phyloP scores from a whole-genome alignment of 2,888 invertebrate species.

The Hirtodrosophila trivittata region DNA sequence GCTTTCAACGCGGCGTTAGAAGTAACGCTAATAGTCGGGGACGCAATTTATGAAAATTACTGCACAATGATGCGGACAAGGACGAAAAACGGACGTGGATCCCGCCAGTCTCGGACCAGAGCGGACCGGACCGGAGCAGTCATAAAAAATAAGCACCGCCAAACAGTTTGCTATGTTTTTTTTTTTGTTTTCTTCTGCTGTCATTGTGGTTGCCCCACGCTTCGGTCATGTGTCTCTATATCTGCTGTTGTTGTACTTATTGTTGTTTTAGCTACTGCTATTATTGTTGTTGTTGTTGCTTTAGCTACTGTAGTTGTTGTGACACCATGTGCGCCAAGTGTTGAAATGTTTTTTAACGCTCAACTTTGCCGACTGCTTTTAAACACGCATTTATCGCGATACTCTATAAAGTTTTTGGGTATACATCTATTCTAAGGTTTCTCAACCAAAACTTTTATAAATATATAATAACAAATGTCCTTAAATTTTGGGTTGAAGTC shows the following conservation, averaged over 20 bases:
- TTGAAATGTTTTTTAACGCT: slow-evolving; percentile 76
- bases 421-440: not conserved
- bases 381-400: slow-evolving; percentile 62
- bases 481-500: too few species aligned
- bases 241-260: slow-evolving; percentile 24
- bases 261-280: slow-evolving; percentile 27
- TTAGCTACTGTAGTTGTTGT: slow-evolving; percentile 49
- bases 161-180: slow-evolving; percentile 45
- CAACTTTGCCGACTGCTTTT: slow-evolving; percentile 75
- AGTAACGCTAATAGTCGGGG: slow-evolving; percentile 74
- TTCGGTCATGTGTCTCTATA: slow-evolving; percentile 43
- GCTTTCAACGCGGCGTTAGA: slow-evolving; percentile 72
- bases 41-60: slow-evolving; percentile 79
- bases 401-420: slow-evolving; percentile 17
- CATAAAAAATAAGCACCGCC: slow-evolving; percentile 60
- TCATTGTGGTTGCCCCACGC: slow-evolving; percentile 52
- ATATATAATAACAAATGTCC: too few species aligned
- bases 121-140: slow-evolving; percentile 39
- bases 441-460: too few species aligned
- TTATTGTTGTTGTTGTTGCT: slow-evolving; percentile 36
- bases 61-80: slow-evolving; percentile 69
- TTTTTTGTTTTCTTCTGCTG: slow-evolving; percentile 29
- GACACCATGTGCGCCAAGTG: slow-evolving; percentile 79
- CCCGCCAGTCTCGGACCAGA: not conserved
- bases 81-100: slow-evolving; percentile 46